Base-by-base conservation (phyloP, 2,797 vertebrate species). In the Meda fulgida region DNA sequence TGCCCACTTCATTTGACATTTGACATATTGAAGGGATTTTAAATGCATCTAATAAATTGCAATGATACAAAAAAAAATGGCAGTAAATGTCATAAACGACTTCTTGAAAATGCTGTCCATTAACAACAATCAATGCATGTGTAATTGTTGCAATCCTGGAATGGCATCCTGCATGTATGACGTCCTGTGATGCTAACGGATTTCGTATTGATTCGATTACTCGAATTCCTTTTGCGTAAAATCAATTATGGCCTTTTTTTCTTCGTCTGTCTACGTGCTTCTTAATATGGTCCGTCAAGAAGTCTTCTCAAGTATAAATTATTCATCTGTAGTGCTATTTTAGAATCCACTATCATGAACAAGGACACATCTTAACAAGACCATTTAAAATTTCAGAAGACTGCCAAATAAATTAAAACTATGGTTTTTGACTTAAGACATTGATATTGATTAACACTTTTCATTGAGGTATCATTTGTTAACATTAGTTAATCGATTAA, bases 231-330 rank as follows among this genome's bases (percentile, higher is more conserved):
- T n/a, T 89, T 78, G 92, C 81, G 92, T 92, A 85, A 94, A 94
- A 95, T 96, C 95, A 90, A 95, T 96, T 91, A 90, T 94, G 94
- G 93, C 93, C 93, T 95, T 95, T 95, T 88, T 16, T 89, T 92
- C 91, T 91, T 90, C 93, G 46, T 69, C 78, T 63, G 66, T 92
- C 92, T 88, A 89, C 88, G 89, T 89, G 84, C 7, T 78, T 82
- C 84, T 51, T 84, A 83, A 86, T 86, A 75, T 84, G 75, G 40
- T 84, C 70, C 81, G 26, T 83, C 72, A 84, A 82, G 46, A 87
- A 77, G 80, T 78, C 79, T 84, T 86, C 36, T 34, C 19, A 48
- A 75, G 40, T 78, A 81, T 84, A 43, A 69, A 79, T 83, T 66
- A 79, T 78, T 73, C 11, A 85, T 69, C 43, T 77, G 67, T 65